Evolutionary conservation across 2,797 vertebrate genomes (phyloP), one percentile per base, ranked within the genome.

Genomic region (Apogon hyalosoma): DNA sequence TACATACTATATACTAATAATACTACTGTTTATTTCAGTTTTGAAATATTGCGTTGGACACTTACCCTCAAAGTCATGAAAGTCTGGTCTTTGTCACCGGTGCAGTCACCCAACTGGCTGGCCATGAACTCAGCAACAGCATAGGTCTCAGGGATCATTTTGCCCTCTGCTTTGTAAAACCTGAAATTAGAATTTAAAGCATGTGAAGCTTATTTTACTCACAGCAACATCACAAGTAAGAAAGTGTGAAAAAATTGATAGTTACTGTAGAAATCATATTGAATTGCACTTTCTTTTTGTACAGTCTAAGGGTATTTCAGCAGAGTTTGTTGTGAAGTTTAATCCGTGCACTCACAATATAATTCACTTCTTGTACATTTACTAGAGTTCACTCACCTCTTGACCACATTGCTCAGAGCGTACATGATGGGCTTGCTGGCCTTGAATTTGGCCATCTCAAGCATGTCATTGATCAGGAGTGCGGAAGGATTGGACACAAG

Each of bases 41-140:
- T 59, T 57, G 28, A 21, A 14, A 6, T 10, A 31, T 33, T 15
- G 14, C n/a, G 1, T 18, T 7, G 31, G 60, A 58, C 68, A 77
- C 88, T n/a, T 93, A 98, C 98, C 92, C 95, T 94, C 56, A 99
- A 84, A 14, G 93, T 92, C 88, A 98, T 76, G 89, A 95, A 98
- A 16, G 89, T 94, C 11, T 91, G 86, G 6, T 97, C 96, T 61
- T 93, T 87, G 39, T 96, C 83, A 24, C 94, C 95, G 47, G 91
- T 88, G 66, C 97, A 98, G 72, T 96, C 94, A 4, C 87, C 92
- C 71, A 99, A 90, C 72, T 96, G 86, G 36, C 92, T 90, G 46
- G 80, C 51, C 88, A 96, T 92, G 86, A 96, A 97, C 54, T 94
- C 86, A 45, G 95, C 94, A 51, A 96, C 93, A 48, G 94, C 88